Evolutionary conservation across 2,888 invertebrate species (phyloP), one percentile per base, ranked within the genome.

Genomic region (Lepidochrysops patricia): DNA sequence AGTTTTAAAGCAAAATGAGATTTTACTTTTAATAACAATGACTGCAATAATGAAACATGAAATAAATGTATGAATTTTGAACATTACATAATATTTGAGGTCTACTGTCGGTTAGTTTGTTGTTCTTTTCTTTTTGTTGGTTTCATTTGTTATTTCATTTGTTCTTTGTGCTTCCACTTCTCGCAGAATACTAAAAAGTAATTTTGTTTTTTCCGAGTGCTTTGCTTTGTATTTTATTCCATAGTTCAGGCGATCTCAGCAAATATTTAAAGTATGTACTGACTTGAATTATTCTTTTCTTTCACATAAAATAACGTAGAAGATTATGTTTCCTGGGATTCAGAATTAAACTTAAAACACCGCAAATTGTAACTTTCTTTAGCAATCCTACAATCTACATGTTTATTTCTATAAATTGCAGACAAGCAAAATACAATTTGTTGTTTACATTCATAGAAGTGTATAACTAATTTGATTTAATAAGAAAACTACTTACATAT

Each of bases 101-200:
- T 9, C 43, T 12, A 43, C 27, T 27, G 52, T 52, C 27, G 50
- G 26, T 50, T 50, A 54, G 54, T 54, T 29, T 13, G 26, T 50
- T 13, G 50, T 50, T n/a, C 13, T 12, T 52, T 32, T 29, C 43
- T 54, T 54, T 29, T 54, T 49, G 48, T 49, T 54, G 54, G 27
- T 54, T n/a, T n/a, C n/a, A n/a, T n/a, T n/a, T n/a, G n/a, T n/a
- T n/a, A 32, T 54, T 54, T 32, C 27, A 27, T 52, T 52, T 27
- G 9, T 54, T 54, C 32, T 54, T 32, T 54, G 54, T 32, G 29
- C 32, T 54, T 52, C 12, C 29, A 54, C 29, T 32, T 29, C 23
- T 29, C 54, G 19, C 27, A 19, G 54, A 54, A 54, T 32, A 54
- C 54, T 54, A 19, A 54, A 54, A 32, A 54, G 54, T 32, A 54